Evolutionary conservation across 1,140 invertebrate species (phyloP).

Genomic region (Drosophila kurseongensis): DNA sequence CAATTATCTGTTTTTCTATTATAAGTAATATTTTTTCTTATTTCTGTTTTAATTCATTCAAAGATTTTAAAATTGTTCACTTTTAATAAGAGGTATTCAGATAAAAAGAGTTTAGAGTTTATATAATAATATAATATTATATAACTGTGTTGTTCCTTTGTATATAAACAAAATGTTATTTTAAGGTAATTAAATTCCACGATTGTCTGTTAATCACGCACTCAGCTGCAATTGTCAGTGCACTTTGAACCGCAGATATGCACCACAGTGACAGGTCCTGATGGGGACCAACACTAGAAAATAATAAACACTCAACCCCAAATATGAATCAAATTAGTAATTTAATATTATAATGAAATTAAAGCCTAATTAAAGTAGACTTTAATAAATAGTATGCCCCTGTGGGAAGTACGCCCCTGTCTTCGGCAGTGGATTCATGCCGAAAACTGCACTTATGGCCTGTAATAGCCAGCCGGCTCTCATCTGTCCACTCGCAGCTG

Average conservation of each 20-base stretch:
- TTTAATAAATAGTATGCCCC: neutral
- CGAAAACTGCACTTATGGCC: constrained; percentile 46
- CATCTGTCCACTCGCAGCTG: constrained; percentile 19
- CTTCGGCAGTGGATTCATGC: constrained; percentile 1
- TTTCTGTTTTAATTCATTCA: no score
- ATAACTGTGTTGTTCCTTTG: no score
- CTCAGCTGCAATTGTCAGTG: constrained; percentile 19
- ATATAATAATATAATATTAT: no score
- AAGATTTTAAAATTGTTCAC: no score
- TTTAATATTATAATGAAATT: neutral
- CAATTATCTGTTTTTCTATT: no score
- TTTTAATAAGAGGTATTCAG: no score
- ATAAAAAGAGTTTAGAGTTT: no score
- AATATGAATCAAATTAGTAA: neutral
- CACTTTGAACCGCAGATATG: constrained; percentile 5
- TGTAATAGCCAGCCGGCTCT: constrained; percentile 38
- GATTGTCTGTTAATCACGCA: neutral
- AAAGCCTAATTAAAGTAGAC: neutral
- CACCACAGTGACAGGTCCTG: constrained; percentile 23
- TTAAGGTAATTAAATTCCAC: neutral
- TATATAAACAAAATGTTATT: no score
- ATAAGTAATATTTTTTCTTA: no score
- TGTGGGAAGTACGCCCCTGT: neutral
- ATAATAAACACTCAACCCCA: constrained; percentile 3
- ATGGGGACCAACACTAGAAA: constrained; percentile 8